phyloP scores from a whole-genome alignment of 1,140 invertebrate species.

The Drosophila nasuta region DNA sequence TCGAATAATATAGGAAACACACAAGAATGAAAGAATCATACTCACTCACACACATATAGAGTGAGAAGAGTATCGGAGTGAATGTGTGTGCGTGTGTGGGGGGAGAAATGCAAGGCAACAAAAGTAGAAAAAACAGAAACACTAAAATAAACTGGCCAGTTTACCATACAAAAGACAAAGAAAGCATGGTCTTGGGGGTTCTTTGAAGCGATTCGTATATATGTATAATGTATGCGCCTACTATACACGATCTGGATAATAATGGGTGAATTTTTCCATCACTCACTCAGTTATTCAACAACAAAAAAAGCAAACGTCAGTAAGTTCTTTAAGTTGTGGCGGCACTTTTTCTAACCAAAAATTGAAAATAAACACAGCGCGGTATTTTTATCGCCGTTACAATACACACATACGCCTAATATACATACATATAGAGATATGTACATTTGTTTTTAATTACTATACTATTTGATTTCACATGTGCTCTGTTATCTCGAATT shows the following conservation, averaged over 20 bases:
- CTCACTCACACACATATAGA: slow-evolving; percentile 8
- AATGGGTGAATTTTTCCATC: not conserved
- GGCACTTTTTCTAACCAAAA: slow-evolving; percentile 49
- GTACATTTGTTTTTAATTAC: slow-evolving; percentile 27
- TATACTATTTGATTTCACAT: slow-evolving; percentile 12
- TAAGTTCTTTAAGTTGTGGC: slow-evolving; percentile 27
- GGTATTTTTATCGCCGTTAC: slow-evolving; percentile 67
- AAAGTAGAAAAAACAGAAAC: slow-evolving; percentile 28
- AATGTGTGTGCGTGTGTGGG: not conserved
- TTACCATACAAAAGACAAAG: slow-evolving; percentile 25
- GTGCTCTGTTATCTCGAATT: slow-evolving; percentile 10
- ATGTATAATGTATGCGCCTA: not conserved
- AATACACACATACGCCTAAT: slow-evolving; percentile 43
- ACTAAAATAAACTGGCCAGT: slow-evolving; percentile 38
- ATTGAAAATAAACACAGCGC: slow-evolving; percentile 62
- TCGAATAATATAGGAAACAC: slow-evolving; percentile 11
- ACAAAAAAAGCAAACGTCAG: slow-evolving; percentile 38
- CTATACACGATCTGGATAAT: slow-evolving; percentile 1
- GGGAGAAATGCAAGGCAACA: slow-evolving; percentile 18
- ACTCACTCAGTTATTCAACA: slow-evolving; percentile 1
- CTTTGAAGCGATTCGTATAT: not conserved
- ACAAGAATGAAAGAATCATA: slow-evolving; percentile 8
- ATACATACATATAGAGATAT: slow-evolving; percentile 5
- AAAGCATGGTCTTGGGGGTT: slow-evolving; percentile 11
- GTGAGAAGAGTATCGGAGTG: not conserved